Evolutionary conservation across 2,113 vertebrate species (phyloP).

Genomic region (Gasterosteus nipponicus): DNA sequence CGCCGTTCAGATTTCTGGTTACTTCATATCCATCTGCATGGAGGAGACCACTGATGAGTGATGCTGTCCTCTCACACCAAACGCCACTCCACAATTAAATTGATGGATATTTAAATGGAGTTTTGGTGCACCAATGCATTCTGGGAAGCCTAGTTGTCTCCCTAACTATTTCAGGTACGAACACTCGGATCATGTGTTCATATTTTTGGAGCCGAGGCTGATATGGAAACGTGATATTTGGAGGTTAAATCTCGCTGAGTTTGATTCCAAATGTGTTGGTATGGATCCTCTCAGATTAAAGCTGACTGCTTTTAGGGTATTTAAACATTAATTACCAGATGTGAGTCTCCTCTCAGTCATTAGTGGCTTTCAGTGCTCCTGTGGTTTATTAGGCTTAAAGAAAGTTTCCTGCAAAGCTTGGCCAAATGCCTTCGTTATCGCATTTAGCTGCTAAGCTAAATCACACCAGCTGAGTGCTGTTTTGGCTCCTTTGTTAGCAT

Average conservation of each 20-base stretch:
- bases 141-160: background rate
- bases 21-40: too few relatives aligned
- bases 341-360: conserved; percentile 44
- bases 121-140: background rate
- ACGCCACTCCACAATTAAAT: too few relatives aligned
- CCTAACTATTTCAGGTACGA: too few relatives aligned
- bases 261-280: conserved; percentile 7
- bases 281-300: conserved; percentile 37
- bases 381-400: conserved; percentile 68
- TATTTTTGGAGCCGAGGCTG: background rate
- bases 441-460: conserved; percentile 70
- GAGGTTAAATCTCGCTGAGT: background rate
- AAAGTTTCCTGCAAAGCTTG: conserved; percentile 54
- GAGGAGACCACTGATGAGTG: too few relatives aligned
- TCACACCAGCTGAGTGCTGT: conserved; percentile 72
- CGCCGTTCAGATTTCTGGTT: too few relatives aligned
- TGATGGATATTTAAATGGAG: too few relatives aligned
- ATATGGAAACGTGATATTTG: conserved; percentile 13
- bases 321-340: conserved; percentile 64
- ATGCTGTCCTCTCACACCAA: too few relatives aligned
- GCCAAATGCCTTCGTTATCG: conserved; percentile 75
- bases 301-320: conserved; percentile 39
- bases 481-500: conserved; percentile 76
- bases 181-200: too few relatives aligned
- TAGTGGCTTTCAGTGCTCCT: conserved; percentile 37